phyloP scores from a whole-genome alignment of 2,888 invertebrate species.

The Portevinia maculata region DNA sequence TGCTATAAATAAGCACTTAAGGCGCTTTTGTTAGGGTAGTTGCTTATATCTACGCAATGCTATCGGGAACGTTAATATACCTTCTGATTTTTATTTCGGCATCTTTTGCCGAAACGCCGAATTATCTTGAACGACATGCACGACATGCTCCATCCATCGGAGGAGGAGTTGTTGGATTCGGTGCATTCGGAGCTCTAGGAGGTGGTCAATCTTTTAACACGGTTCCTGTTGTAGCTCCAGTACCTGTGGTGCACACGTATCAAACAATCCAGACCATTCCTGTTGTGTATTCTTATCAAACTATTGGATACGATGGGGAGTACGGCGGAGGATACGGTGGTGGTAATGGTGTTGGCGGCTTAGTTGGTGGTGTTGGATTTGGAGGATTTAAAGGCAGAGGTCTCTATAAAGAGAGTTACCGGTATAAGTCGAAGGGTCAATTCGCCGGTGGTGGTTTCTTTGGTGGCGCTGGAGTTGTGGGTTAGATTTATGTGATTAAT shows the following conservation, averaged over 20 bases:
- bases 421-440: conserved; percentile 44
- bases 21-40: conserved; percentile 34
- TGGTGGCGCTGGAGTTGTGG: conserved; percentile 60
- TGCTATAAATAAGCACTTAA: conserved; percentile 60
- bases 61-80: conserved; percentile 25
- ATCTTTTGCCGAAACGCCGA: neutral
- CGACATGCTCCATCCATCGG: conserved; percentile 18
- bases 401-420: conserved; percentile 52
- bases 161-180: conserved; percentile 49
- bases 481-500: neutral
- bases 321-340: conserved; percentile 46
- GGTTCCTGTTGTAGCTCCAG: conserved; percentile 51
- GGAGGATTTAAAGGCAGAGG: conserved; percentile 64
- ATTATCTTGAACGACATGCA: conserved; percentile 1
- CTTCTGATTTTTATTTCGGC: conserved; percentile 7
- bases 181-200: conserved; percentile 29
- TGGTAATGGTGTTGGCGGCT: conserved; percentile 17
- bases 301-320: conserved; percentile 52
- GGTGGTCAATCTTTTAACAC: conserved; percentile 40
- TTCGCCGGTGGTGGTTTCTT: conserved; percentile 58
- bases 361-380: conserved; percentile 58
- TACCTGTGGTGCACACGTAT: conserved; percentile 61
- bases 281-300: conserved; percentile 75
- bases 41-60: conserved; percentile 35
- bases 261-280: conserved; percentile 76